These are phyloP conservation scores for Euplexia lucipara DNA, from an alignment of 2,888 invertebrate genomes.

Conservation along the genomic window DNA sequence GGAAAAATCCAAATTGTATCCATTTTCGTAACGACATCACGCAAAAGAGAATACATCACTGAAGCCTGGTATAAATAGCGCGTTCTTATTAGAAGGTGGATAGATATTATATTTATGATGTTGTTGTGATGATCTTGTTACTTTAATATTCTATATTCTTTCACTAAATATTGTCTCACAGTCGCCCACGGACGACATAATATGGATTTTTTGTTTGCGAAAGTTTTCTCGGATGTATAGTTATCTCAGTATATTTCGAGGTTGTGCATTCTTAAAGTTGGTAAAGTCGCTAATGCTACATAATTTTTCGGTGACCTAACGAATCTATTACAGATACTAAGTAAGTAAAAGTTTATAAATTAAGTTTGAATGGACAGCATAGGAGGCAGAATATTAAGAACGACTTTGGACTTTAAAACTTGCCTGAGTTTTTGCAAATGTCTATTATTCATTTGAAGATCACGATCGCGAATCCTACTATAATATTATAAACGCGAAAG, in stretches of 20 bases:
- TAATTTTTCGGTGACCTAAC: too few species aligned
- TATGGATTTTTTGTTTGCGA: not conserved
- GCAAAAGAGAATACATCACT: constrained; percentile 20
- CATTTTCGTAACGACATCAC: constrained; percentile 15
- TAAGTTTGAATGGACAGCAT: too few species aligned
- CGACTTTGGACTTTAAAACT: too few species aligned
- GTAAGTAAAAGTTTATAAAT: too few species aligned
- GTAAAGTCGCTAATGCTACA: too few species aligned
- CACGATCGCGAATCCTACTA: too few species aligned
- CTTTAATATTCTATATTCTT: not conserved
- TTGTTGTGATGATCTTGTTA: constrained; percentile 4
- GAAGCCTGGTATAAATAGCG: constrained; percentile 15
- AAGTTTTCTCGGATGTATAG: not conserved
- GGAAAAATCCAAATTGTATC: constrained; percentile 7
- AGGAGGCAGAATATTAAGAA: too few species aligned
- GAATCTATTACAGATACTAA: not conserved
- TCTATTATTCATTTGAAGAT: too few species aligned
- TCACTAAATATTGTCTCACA: not conserved
- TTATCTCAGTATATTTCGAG: not conserved
- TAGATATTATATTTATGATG: not conserved
- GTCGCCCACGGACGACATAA: not conserved
- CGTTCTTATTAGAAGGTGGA: not conserved
- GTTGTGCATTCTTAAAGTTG: too few species aligned
- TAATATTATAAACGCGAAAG: too few species aligned
- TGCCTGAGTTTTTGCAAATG: not conserved